Conservation (phyloP, 2,113 vertebrate species). For the Corythornis cristatus region DNA sequence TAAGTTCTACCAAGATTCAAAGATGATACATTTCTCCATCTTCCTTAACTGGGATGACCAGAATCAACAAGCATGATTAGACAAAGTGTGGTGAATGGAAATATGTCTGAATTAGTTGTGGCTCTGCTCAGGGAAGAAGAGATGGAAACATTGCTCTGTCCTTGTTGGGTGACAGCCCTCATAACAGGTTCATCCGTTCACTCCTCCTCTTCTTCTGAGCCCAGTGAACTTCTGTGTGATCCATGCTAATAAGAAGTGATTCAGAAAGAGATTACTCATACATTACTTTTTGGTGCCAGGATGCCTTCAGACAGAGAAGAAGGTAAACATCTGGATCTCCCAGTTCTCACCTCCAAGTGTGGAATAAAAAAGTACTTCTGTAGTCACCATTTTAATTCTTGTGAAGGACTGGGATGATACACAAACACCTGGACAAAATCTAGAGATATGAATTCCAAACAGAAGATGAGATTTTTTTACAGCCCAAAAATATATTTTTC, state of each 20-base stretch:
- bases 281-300: neutral
- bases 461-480: neutral
- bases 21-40: neutral
- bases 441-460: neutral
- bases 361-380: neutral
- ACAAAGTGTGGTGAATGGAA: neutral
- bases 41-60: neutral
- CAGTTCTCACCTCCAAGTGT: neutral
- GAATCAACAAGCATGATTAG: neutral
- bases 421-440: neutral
- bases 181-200: neutral
- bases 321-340: neutral
- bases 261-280: neutral
- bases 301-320: neutral
- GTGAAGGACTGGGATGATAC: neutral
- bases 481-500: neutral
- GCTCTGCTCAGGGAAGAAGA: neutral
- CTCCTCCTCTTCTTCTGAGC: neutral
- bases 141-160: neutral
- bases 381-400: neutral
- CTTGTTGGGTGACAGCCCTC: neutral
- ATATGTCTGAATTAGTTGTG: neutral
- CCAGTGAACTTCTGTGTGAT: neutral
- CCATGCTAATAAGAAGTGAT: neutral
- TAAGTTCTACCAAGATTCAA: neutral